Conservation (phyloP, 2,888 invertebrate species). For the Caenorhabditis zanzibari region DNA sequence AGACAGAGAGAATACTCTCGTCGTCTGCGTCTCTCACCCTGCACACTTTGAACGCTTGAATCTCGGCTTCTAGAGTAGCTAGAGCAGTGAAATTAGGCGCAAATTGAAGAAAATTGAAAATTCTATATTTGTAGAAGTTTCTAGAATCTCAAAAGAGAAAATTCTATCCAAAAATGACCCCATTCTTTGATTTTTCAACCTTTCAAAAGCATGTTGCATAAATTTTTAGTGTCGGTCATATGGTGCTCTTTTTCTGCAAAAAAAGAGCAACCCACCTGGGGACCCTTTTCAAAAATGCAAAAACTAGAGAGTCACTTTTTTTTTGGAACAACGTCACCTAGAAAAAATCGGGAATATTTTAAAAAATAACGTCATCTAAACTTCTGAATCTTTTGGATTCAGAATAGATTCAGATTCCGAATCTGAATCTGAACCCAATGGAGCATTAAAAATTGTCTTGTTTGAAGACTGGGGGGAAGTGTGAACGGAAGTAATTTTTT, state of each 20-base stretch:
- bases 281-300: constrained; percentile 22
- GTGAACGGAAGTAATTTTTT: constrained; percentile 46
- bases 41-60: too few relatives aligned
- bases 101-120: too few relatives aligned
- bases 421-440: constrained; percentile 7
- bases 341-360: neutral
- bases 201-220: constrained; percentile 19
- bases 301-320: constrained; percentile 9
- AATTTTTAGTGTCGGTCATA: neutral
- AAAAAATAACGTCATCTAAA: neutral
- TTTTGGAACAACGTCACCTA: constrained; percentile 14
- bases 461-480: neutral
- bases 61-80: too few relatives aligned
- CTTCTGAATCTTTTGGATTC: too few relatives aligned
- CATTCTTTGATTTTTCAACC: constrained; percentile 11
- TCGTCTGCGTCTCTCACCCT: too few relatives aligned
- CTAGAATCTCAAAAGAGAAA: neutral
- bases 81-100: too few relatives aligned
- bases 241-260: constrained; percentile 1
- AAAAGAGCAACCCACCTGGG: constrained; percentile 8
- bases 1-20: too few relatives aligned
- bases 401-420: neutral
- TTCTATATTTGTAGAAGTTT: too few relatives aligned
- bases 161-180: neutral
- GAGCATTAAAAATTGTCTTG: constrained; percentile 15